These are phyloP conservation scores for Laticauda colubrina DNA, from an alignment of 2,113 vertebrate genomes.

Conservation along the genomic window DNA sequence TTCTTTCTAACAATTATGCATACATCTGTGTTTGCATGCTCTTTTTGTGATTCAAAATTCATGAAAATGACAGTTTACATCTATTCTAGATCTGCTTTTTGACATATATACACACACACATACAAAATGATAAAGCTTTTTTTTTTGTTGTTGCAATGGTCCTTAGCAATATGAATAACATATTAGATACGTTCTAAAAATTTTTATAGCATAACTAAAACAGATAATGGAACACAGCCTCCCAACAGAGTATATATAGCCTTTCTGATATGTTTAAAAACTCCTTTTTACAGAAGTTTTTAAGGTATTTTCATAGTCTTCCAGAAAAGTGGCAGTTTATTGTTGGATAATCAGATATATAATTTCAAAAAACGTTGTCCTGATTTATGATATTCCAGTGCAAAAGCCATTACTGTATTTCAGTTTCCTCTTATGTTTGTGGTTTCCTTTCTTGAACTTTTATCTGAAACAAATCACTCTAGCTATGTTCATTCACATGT, in stretches of 20 bases:
- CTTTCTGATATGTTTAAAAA: background rate
- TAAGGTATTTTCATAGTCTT: conserved; percentile 1
- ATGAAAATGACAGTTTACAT: background rate
- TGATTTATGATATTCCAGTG: conserved; percentile 3
- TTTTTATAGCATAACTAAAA: background rate
- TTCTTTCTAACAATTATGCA: background rate
- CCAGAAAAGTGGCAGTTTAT: conserved; percentile 11
- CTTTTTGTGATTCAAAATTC: background rate
- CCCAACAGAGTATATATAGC: background rate
- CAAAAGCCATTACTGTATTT: conserved; percentile 7
- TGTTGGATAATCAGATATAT: background rate
- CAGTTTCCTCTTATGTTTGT: conserved; percentile 1
- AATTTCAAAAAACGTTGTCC: conserved; percentile 14
- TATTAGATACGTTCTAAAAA: background rate
- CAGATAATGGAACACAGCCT: background rate
- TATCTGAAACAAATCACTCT: background rate
- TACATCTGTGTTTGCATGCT: background rate
- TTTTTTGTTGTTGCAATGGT: background rate
- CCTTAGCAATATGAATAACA: background rate
- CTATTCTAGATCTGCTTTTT: background rate
- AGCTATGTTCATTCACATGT: background rate
- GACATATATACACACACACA: background rate
- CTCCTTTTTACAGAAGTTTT: background rate
- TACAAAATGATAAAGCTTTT: background rate
- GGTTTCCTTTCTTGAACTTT: background rate